Evolutionary conservation across 1,140 invertebrate species (phyloP), one percentile per base, ranked within the genome.

Genomic region (Halesus radiatus): DNA sequence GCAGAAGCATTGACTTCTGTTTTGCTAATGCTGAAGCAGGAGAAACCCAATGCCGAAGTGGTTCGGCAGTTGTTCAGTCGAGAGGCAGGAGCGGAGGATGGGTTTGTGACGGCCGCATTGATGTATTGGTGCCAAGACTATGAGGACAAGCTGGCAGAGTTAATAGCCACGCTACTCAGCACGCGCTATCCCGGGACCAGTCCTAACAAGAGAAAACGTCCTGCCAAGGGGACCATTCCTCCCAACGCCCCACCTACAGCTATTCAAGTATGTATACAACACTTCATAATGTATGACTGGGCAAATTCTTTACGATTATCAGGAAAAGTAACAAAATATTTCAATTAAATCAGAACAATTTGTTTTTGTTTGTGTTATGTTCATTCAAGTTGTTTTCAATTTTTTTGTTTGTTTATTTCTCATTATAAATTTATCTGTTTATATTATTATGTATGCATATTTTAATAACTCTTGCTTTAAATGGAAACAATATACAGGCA

Each of bases 111-210:
- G 22, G 96, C 96, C 2, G 93, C 96, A 2, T 89, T 99, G 70
- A 96, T 96, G 86, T 96, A 96, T 87, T 99, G 97, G 97, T 96
- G 96, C 86, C 94, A 96, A 83, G 94, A 96, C 84, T 94, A 96
- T 86, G 95, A 97, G 84, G 96, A 98, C 78, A 96, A 96, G 87
- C 91, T 98, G 62, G 96, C 93, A 10, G 96, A 98, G 88, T 88
- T 98, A 60, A 92, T 98, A 54, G 94, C 94, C 54, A 92, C 92
- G 84, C 88, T 96, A 54, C 89, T 96, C 79, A 95, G 92, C 88
- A 93, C 94, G 87, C 91, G 95, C 85, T 96, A 95, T 87, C 95
- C 95, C 53, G 93, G 92, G 50, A 95, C 95, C 7, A 97, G 96
- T 83, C 96, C 96, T 0, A 96, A 95, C 84, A 98, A 98, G 87